Base-by-base conservation (phyloP, 1,140 invertebrate species). In the Eupeodes corollae region DNA sequence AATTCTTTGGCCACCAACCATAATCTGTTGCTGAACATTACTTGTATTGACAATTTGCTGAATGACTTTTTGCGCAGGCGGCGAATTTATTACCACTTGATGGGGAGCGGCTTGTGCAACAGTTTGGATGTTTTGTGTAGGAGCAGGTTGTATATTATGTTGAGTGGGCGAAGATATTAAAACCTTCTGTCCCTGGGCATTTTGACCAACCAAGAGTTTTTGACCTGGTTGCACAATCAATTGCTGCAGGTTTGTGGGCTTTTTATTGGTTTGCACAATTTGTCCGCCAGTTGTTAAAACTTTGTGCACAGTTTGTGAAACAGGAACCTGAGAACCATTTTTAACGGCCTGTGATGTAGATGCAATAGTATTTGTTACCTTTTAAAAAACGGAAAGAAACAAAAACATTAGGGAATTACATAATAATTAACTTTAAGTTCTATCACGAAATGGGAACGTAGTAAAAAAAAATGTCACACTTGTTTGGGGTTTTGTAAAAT, bases 11-110 rank as follows among this genome's bases (percentile, higher is more conserved):
- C 62, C 62, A 14, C 62, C 64, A 42, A 67, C 53, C 5, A 68
- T 54, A 48, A 68, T 64, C 40, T 68, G 65, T 43, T 68, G 65
- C n/a, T 65, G 65, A 13, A 62, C 58, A 53, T 67, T 68, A 31
- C 65, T 64, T 0, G 64, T 66, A 51, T 68, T 67, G 6, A 68
- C 64, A 48, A 66, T 64, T 50, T 66, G 62, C 49, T 63, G 66
- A 42, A 68, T 64, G 16, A 61, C 59, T 38, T 65, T 68, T 52
- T 65, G 65, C 9, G 58, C 60, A 5, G 58, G 56, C n/a, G 58
- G 61, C 15, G 14, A 39, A 8, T 26, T 26, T 8, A 26, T 5
- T 26, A 26, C 21, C 21, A 26, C 21, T 26, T 26, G 69, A 62
- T 12, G 68, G 66, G 12, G 34, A 30, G 44, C 2, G 9, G 16